Conservation (phyloP, 2,113 vertebrate genomes). For the Myotis lucifugus region DNA sequence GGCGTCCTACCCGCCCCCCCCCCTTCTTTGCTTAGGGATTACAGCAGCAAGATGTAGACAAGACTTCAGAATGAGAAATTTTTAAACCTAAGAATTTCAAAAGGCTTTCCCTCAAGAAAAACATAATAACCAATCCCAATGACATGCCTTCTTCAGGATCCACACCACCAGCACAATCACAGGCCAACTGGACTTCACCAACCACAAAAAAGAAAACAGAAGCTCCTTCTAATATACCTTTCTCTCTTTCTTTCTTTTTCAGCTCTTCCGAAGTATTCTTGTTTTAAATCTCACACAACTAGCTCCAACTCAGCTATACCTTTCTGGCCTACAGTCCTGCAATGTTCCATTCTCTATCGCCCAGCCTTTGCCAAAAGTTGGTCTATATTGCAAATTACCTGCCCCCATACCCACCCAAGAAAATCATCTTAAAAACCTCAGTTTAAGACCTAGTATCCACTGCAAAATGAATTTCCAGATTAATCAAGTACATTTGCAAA, state of each 20-base stretch:
- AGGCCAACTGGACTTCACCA: slow-evolving; percentile 45
- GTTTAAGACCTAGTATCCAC: neutral
- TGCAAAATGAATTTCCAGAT: slow-evolving; percentile 3
- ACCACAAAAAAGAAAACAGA: slow-evolving; percentile 23
- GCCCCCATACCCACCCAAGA: neutral
- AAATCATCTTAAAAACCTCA: neutral
- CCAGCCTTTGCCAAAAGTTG: neutral
- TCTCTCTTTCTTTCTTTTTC: neutral
- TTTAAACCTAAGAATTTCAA: slow-evolving; percentile 59
- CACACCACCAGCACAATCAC: neutral
- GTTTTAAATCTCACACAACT: slow-evolving; percentile 31
- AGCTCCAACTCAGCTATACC: neutral
- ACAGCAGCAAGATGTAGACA: neutral
- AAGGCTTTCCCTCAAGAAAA: slow-evolving; percentile 47
- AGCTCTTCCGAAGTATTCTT: slow-evolving; percentile 38
- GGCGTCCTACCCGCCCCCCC: neutral
- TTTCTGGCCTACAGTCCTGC: neutral
- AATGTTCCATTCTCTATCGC: neutral
- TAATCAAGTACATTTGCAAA: slow-evolving; percentile 7
- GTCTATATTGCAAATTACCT: neutral
- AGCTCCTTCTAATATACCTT: neutral
- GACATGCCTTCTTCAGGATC: slow-evolving; percentile 13
- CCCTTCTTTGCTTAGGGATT: slow-evolving; percentile 24
- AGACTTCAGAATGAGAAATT: slow-evolving; percentile 8
- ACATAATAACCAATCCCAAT: slow-evolving; percentile 13